A percentile compares a stretch with the other conserved stretches of the same genome.
phyloP scores from a whole-genome alignment of 2,797 vertebrate species.

The Malurus splendens region DNA sequence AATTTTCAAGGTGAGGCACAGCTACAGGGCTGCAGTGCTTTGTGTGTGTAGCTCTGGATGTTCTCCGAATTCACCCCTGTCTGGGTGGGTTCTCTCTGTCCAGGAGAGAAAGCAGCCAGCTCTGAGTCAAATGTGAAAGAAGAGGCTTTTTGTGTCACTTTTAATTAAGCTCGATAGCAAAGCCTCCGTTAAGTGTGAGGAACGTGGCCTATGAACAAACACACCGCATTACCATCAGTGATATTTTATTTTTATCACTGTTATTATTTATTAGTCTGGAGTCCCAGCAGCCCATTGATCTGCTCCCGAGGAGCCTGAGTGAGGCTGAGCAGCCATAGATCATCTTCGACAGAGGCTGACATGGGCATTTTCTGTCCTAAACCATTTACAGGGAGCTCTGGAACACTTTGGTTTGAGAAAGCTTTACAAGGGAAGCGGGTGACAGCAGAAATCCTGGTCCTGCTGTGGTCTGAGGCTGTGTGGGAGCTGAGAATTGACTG shows the following conservation, averaged over 20 bases:
- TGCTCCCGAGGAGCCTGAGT: not conserved
- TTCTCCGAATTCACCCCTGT: rapidly evolving
- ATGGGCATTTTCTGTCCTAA: not conserved
- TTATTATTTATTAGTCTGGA: conserved; percentile 34
- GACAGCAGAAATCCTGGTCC: not conserved
- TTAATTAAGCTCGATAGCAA: not conserved
- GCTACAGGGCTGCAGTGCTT: not conserved
- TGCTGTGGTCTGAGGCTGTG: not conserved
- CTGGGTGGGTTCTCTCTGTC: not conserved
- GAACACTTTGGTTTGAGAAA: not conserved
- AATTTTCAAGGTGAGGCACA: conserved; percentile 12
- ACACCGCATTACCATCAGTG: not conserved
- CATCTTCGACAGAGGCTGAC: not conserved
- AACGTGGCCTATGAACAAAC: not conserved
- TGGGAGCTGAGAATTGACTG: not conserved
- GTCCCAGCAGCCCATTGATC: not conserved
- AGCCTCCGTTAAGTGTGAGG: not conserved
- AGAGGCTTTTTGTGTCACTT: not conserved
- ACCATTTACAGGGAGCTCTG: not conserved
- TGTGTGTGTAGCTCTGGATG: rapidly evolving
- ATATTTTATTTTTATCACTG: not conserved
- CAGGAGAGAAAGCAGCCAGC: not conserved
- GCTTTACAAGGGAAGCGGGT: not conserved
- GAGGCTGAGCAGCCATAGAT: not conserved
- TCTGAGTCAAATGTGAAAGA: not conserved